Evolutionary conservation across 2,888 invertebrate genomes (phyloP).

Genomic region (Ectemnius lituratus): DNA sequence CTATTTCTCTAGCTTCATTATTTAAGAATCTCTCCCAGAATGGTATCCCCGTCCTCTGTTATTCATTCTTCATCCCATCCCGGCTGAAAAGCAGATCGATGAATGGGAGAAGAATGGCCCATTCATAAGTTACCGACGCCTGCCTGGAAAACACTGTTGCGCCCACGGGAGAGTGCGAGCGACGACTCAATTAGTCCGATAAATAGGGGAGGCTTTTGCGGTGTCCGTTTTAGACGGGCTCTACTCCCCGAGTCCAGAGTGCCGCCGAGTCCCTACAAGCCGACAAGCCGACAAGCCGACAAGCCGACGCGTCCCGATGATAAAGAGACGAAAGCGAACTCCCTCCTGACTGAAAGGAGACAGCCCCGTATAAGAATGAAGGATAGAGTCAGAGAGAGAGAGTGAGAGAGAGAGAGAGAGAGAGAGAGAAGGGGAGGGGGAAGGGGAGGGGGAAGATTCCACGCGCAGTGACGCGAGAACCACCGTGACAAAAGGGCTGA

Average conservation of each 20-base stretch:
- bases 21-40: too few relatives aligned
- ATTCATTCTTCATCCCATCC: too few relatives aligned
- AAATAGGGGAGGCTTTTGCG: conserved; percentile 37
- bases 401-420: conserved; percentile 47
- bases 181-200: conserved; percentile 69
- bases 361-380: too few relatives aligned
- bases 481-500: conserved; percentile 77
- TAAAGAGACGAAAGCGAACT: conserved; percentile 34
- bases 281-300: too few relatives aligned
- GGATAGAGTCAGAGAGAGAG: conserved; percentile 18
- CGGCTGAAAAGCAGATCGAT: too few relatives aligned
- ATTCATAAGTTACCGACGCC: neutral
- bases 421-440: neutral
- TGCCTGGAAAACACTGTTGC: conserved; percentile 10
- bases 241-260: too few relatives aligned
- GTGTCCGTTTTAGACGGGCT: conserved; percentile 38
- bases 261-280: too few relatives aligned
- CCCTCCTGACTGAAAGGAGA: conserved; percentile 1
- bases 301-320: conserved; percentile 26
- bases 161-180: conserved; percentile 5
- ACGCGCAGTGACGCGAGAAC: conserved; percentile 78
- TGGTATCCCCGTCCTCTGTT: too few relatives aligned
- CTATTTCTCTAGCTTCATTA: too few relatives aligned
- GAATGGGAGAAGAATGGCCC: neutral
- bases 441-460: conserved; percentile 58